Percentiles rank a stretch among this genome's conserved stretches.
Conservation (phyloP, 2,888 invertebrate genomes). For the Liopterus haemorrhoidalis region DNA sequence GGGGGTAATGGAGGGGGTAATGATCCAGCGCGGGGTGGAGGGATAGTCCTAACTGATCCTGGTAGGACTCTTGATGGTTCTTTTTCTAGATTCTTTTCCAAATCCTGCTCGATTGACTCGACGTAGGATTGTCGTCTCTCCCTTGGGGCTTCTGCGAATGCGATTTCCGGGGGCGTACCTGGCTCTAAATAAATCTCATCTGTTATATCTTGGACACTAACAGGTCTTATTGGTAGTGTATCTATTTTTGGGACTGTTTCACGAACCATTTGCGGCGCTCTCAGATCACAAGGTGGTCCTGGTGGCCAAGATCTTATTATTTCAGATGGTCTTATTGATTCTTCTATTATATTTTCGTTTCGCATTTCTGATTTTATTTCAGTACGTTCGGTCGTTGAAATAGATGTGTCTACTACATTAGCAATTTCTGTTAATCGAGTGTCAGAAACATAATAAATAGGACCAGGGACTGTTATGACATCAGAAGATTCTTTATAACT, state of each 20-base stretch:
- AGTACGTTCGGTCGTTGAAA: constrained; percentile 32
- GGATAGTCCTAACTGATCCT: constrained; percentile 52
- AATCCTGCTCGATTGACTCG: constrained; percentile 52
- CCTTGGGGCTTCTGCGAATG: constrained; percentile 52
- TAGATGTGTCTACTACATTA: constrained; percentile 41
- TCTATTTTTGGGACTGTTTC: constrained; percentile 40
- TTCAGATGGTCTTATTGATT: constrained; percentile 46
- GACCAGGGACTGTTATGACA: constrained; percentile 17
- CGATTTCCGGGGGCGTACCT: constrained; percentile 63
- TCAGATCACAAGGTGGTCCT: constrained; percentile 42
- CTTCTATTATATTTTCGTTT: constrained; percentile 42
- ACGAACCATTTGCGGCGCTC: constrained; percentile 48
- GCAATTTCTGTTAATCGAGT: constrained; percentile 43
- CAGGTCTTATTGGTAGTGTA: constrained; percentile 39
- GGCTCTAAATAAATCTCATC: constrained; percentile 55
- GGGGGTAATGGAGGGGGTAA: constrained; percentile 45
- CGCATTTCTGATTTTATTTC: constrained; percentile 31
- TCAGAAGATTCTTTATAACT: constrained; percentile 31
- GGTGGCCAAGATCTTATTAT: constrained; percentile 50
- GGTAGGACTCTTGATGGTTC: constrained; percentile 52
- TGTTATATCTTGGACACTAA: constrained; percentile 46
- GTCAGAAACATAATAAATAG: constrained; percentile 43
- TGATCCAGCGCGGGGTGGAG: constrained; percentile 42
- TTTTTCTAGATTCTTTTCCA: constrained; percentile 49
- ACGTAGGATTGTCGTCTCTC: constrained; percentile 51